Base-by-base conservation (phyloP, 2,113 vertebrate species). In the Thymallus thymallus region DNA sequence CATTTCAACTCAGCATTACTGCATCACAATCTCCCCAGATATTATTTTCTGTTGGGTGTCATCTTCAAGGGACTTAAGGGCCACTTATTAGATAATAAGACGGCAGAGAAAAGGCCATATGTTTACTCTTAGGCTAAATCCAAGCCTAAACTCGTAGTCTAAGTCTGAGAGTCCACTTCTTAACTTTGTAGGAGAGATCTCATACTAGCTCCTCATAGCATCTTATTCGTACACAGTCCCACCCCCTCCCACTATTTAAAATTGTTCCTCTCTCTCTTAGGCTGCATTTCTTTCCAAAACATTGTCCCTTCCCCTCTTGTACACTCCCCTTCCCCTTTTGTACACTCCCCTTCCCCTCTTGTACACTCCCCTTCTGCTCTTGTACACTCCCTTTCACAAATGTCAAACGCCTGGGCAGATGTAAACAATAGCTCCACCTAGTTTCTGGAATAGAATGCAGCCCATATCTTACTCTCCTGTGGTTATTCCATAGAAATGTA, bases 1-100 rank as follows among this genome's bases (percentile, higher is more conserved):
- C 89, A 91, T 90, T 92, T 91, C 89, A 86, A 87, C 90, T 91
- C 89, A 91, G 86, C 88, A 88, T 86, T 89, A 82, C 90, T 88
- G 87, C 88, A 87, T 89, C 88, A 88, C 86, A 89, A 87, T 90
- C 88, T 91, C 84, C 81, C 87, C 81, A 74, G 78, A 90, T 87
- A 90, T 89, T 90, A 89, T 88, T 88, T 60, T 87, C 86, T 90
- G 89, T 89, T 86, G 91, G 84, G 86, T 90, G 87, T 89, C 88
- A 89, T 90, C 88, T 91, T 90, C 82, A 69, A 69, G 84, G 68
- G 5, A 80, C 80, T 77, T 80, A 22, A 76, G 60, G 45, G 45
- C 3, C 32, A 63, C 67, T 79, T 69, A 30, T 71, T 73, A 64
- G 83, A 88, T 87, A 84, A 86, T 80, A 82, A 82, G 69, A 74